Base-by-base conservation (phyloP, 64 coral and sea anemone species). In the Pocillopora damicornis region DNA sequence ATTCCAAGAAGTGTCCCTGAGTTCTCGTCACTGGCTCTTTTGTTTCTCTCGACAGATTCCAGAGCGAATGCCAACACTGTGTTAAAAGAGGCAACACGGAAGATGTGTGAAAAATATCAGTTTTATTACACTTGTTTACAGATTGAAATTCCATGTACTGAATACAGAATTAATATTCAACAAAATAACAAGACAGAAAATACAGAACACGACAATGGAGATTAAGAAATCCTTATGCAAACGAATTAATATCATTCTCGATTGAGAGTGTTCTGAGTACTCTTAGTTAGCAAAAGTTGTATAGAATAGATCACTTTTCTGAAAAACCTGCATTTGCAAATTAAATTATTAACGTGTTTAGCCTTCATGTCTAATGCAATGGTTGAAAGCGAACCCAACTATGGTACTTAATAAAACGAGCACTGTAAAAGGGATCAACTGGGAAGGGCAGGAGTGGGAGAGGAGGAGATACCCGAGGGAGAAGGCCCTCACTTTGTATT, bases 111-210 rank as follows among this genome's bases (percentile, higher is more conserved):
- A 16, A 85, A 85, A 73, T 85, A 72, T 42, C 63, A 58, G 63
- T 85, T 85, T 34, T 73, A 85, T 45, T 38, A 85, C 18, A 72
- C 65, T 37, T 85, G 81, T 85, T 85, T 85, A 58, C 81, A 85
- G 26, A 38, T 85, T 4, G 81, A 85, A 72, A 85, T 85, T 66
- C 67, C 1, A 15, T 11, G 23, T 1, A 16, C 37, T 11, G 81
- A 56, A 85, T 13, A 13, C 13, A 37, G 42, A 73, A 71, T 11
- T 72, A 72, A 83, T 69, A 22, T 72, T n/a, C 66, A 85, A 42
- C 65, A 58, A 73, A 59, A 42, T 13, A 85, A 85, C 42, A 13
- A 63, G 25, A 38, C 20, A 26, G 8, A 15, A 83, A 38, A 22
- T 17, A 17, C 61, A 12, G 65, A 85, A 20, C 67, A n/a, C 20